A percentile compares a stretch with the other conserved stretches of the same genome.
Conservation (phyloP, 1,140 invertebrate genomes). For the Drosophila persimilis region DNA sequence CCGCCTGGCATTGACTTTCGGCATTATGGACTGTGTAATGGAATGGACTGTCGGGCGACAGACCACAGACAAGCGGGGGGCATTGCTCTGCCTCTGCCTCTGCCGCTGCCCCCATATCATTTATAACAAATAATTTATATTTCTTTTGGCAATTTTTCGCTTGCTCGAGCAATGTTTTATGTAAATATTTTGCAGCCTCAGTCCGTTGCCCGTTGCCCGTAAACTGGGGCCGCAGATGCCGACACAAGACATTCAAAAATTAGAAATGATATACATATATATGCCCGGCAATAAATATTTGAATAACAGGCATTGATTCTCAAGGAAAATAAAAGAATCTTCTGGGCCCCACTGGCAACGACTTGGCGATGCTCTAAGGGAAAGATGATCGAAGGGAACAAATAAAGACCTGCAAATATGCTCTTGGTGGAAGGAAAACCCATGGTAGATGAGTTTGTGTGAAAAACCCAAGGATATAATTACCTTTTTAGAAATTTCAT, state of each 20-base stretch:
- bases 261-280: constrained; percentile 2
- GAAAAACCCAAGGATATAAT: too few relatives aligned
- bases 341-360: too few relatives aligned
- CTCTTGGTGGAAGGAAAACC: too few relatives aligned
- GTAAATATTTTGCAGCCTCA: constrained; percentile 18
- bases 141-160: too few relatives aligned
- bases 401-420: too few relatives aligned
- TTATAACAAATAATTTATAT: neutral
- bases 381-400: too few relatives aligned
- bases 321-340: constrained; percentile 7
- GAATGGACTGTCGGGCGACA: neutral
- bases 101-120: too few relatives aligned
- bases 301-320: constrained; percentile 48
- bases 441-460: too few relatives aligned
- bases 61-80: neutral
- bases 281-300: constrained; percentile 17
- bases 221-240: constrained; percentile 39
- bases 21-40: constrained; percentile 14
- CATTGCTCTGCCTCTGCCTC: too few relatives aligned
- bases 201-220: too few relatives aligned
- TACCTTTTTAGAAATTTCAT: too few relatives aligned
- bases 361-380: too few relatives aligned
- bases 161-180: neutral
- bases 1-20: constrained; percentile 11
- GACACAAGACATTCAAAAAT: constrained; percentile 24